Percentiles rank a stretch among this genome's conserved stretches.
Conservation (phyloP, 2,797 vertebrate species). For the Takifugu ocellatus region DNA sequence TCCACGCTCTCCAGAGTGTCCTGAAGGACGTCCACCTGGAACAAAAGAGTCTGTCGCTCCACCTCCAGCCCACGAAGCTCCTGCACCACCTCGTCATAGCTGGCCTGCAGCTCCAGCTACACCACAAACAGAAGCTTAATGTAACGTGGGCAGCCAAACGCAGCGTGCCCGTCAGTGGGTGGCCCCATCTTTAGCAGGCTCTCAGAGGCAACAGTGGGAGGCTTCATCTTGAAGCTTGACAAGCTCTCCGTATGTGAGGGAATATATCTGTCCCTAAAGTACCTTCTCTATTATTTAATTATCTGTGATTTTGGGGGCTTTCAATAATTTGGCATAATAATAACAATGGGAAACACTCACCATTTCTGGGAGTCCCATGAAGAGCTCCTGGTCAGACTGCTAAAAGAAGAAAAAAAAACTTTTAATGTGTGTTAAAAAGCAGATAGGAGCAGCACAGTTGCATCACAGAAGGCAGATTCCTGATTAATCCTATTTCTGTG, state of each 20-base stretch:
- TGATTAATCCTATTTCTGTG: too few relatives aligned
- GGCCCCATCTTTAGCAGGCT: conserved; percentile 27
- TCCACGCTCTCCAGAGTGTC: conserved; percentile 76
- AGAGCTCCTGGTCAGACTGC: conserved; percentile 65
- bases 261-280: conserved; percentile 6
- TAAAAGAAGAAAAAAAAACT: conserved; percentile 16
- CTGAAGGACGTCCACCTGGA: conserved; percentile 80
- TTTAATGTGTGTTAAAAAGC: background rate
- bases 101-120: conserved; percentile 74
- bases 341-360: conserved; percentile 43
- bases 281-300: background rate
- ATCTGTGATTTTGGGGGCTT: too few relatives aligned
- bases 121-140: conserved; percentile 29
- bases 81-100: conserved; percentile 73
- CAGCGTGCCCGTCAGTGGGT: conserved; percentile 34
- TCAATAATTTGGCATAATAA: background rate
- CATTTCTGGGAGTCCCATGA: conserved; percentile 70
- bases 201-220: conserved; percentile 36
- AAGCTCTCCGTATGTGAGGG: conserved; percentile 22
- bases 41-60: conserved; percentile 72
- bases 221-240: conserved; percentile 24
- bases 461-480: background rate
- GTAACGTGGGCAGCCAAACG: conserved; percentile 47
- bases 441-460: background rate
- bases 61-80: conserved; percentile 76